Evolutionary conservation across 2,888 invertebrate species (phyloP).

Genomic region (Scotopteryx bipunctaria): DNA sequence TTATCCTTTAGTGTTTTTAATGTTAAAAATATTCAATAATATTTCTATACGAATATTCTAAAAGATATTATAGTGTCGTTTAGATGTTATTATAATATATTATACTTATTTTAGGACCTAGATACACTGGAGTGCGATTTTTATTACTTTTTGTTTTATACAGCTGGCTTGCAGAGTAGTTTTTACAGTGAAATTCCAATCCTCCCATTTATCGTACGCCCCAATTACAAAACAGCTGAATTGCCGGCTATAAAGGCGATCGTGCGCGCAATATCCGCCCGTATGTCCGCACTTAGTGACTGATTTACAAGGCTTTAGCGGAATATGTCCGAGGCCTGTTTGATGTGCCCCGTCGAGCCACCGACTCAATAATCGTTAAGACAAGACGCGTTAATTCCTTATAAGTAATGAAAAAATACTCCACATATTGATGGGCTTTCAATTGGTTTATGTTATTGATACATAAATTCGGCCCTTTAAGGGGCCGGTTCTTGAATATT

Average conservation of each 20-base stretch:
- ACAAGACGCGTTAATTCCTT: slow-evolving; percentile 68
- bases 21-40: too few relatives aligned
- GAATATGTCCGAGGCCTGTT: slow-evolving; percentile 54
- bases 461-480: slow-evolving; percentile 28
- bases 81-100: too few relatives aligned
- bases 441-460: slow-evolving; percentile 52
- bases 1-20: slow-evolving; percentile 10
- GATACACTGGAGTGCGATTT: too few relatives aligned
- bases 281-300: slow-evolving; percentile 60
- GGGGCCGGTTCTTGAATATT: slow-evolving; percentile 21
- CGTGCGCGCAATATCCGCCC: slow-evolving; percentile 36
- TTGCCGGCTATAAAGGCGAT: slow-evolving; percentile 24
- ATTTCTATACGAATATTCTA: too few relatives aligned
- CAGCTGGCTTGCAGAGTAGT: not conserved
- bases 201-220: slow-evolving; percentile 16
- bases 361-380: slow-evolving; percentile 74
- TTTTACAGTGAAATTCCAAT: not conserved
- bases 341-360: slow-evolving; percentile 56
- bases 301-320: slow-evolving; percentile 70
- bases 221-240: slow-evolving; percentile 19
- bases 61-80: too few relatives aligned
- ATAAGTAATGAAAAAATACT: slow-evolving; percentile 47
- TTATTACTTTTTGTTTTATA: not conserved
- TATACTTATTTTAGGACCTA: too few relatives aligned
- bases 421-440: slow-evolving; percentile 53